Base-by-base conservation (phyloP, 1,140 invertebrate species). In the Conus betulinus region DNA sequence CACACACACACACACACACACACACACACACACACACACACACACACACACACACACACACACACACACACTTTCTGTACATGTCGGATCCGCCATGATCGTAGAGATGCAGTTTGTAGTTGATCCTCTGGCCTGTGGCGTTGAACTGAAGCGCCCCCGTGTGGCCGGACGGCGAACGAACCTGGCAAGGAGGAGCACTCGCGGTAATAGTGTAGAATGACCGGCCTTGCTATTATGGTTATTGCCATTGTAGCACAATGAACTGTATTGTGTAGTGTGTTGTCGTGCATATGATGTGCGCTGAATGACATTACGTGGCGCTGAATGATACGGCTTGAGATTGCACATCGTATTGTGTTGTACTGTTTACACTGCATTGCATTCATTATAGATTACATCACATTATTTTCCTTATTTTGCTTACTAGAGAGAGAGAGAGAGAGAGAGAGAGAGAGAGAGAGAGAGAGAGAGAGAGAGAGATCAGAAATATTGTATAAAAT, bases 81-180 rank as follows among this genome's bases (percentile, higher is more conserved):
- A 92, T 90, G 63, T 90, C 90, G 27, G 87, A 67, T 5, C 89
- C 90, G 0, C 93, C 93, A 84, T 94, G 91, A 53, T 92, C 91
- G 81, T 93, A 93, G 25, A 94, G 91, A 39, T 91, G 88, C 52
- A 94, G 88, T 0, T 90, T 91, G 84, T 93, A 94, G 81, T 93
- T 91, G 6, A 89, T 84, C 20, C 93, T 88, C 60, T 93, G 89
- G 71, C 93, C 93, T 10, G 88, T 90, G 2, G 85, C n/a, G 83
- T 93, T 90, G 88, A 94, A 94, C 39, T 90, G 17, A 51, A 94
- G 91, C 6, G 52, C 27, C 52, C 93, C 93, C 78, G 93, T 94
- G 39, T 60, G 81, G 2, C 92, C 91, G 76, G 87, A 17, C 15
- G 55, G 78, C 55, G 83, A 51, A 52, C 78, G 20, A 6, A 88